Percentiles rank a stretch among this genome's conserved stretches.
phyloP scores from a whole-genome alignment of 2,113 vertebrate genomes.

The Ciconia boyciana region DNA sequence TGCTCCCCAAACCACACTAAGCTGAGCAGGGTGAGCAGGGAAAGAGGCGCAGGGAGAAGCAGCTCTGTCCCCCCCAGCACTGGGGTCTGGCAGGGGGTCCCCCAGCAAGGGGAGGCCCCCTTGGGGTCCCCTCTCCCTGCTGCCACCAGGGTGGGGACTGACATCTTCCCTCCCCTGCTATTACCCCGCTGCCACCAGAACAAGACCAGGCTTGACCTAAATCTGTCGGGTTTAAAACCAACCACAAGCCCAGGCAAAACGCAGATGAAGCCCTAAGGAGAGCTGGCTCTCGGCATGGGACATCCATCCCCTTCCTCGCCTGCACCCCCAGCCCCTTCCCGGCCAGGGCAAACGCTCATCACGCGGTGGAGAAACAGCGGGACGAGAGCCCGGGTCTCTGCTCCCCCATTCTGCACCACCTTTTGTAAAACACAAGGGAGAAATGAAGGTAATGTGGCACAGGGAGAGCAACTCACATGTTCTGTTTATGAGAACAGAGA shows the following conservation, averaged over 20 bases:
- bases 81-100: background rate
- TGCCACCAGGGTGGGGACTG: background rate
- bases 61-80: background rate
- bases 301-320: fast-evolving
- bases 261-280: background rate
- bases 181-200: background rate
- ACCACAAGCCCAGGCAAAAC: background rate
- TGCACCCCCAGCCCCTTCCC: background rate
- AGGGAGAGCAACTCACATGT: background rate
- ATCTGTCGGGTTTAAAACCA: background rate
- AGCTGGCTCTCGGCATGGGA: fast-evolving
- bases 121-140: background rate
- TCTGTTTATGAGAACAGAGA: background rate
- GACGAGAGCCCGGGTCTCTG: fast-evolving
- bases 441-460: background rate
- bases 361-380: background rate
- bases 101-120: background rate
- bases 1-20: background rate
- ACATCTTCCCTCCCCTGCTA: background rate
- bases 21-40: background rate
- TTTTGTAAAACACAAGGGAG: background rate
- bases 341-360: fast-evolving
- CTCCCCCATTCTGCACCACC: background rate
- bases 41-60: background rate
- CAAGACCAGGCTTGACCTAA: background rate